phyloP scores from a whole-genome alignment of 2,888 invertebrate species.

The Mythimna albipuncta region DNA sequence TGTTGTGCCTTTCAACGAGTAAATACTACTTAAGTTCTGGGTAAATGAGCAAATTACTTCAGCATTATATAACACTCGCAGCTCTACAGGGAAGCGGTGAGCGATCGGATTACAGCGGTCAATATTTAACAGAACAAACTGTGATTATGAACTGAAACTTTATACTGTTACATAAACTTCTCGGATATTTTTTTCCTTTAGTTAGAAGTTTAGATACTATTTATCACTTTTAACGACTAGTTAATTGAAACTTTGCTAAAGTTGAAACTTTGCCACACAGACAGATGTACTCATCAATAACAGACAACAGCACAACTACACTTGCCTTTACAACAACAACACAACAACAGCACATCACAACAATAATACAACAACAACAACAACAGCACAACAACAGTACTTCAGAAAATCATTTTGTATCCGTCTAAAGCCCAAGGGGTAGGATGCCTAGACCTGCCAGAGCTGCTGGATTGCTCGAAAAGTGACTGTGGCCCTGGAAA shows the following conservation, averaged over 20 bases:
- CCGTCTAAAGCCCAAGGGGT: background rate
- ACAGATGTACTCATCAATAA: background rate
- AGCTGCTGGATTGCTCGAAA: no score
- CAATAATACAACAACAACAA: no score
- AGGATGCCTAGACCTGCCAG: no score
- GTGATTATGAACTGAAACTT: constrained; percentile 10
- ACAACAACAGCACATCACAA: no score
- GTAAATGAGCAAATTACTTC: constrained; percentile 8
- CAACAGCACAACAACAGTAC: background rate
- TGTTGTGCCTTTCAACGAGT: background rate
- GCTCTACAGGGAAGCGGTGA: constrained; percentile 14
- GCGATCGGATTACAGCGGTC: constrained; percentile 41
- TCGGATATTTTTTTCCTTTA: constrained; percentile 7
- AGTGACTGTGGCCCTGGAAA: no score
- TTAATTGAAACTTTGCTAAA: background rate
- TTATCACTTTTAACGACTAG: background rate
- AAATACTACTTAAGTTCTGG: constrained; percentile 3
- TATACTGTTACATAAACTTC: constrained; percentile 6
- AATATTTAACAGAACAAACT: constrained; percentile 36
- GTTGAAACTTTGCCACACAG: no score
- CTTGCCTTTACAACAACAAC: no score
- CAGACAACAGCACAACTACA: no score
- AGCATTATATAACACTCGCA: constrained; percentile 14
- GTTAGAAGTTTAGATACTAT: background rate
- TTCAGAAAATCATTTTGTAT: background rate